phyloP scores from a whole-genome alignment of 2,888 invertebrate genomes.

The Calameuta idolon region DNA sequence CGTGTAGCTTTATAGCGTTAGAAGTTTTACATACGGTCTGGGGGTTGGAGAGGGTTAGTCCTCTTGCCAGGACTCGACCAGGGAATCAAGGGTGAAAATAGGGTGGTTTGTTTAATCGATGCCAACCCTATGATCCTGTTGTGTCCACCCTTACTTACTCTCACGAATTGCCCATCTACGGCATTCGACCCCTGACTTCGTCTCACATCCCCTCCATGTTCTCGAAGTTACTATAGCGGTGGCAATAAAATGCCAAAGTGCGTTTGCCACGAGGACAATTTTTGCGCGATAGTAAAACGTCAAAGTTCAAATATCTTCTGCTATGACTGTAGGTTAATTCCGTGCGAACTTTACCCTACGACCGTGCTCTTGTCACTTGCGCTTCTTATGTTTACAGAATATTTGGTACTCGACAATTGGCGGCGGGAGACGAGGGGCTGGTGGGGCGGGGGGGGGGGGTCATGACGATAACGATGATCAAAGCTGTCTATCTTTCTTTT shows the following conservation, averaged over 20 bases:
- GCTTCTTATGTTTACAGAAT: neutral
- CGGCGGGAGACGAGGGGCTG: too few species aligned
- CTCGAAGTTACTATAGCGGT: neutral
- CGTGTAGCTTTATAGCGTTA: neutral
- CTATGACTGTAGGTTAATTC: neutral
- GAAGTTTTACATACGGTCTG: neutral
- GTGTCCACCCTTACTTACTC: constrained; percentile 43
- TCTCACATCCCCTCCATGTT: neutral
- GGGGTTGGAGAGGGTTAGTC: neutral
- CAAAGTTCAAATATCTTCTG: neutral
- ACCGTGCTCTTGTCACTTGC: neutral
- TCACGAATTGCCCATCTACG: constrained; percentile 24
- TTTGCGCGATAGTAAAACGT: neutral
- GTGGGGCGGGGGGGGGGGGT: too few species aligned
- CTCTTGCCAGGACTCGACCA: neutral
- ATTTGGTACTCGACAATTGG: neutral
- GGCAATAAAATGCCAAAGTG: neutral
- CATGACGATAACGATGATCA: neutral
- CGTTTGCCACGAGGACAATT: neutral
- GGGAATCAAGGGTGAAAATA: constrained; percentile 25
- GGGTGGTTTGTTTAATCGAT: constrained; percentile 65
- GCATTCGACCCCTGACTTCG: neutral
- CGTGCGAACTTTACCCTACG: neutral
- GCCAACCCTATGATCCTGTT: constrained; percentile 48
- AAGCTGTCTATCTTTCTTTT: neutral